Conservation (phyloP, 2,797 vertebrate species). For the Sarcophilus harrisii region DNA sequence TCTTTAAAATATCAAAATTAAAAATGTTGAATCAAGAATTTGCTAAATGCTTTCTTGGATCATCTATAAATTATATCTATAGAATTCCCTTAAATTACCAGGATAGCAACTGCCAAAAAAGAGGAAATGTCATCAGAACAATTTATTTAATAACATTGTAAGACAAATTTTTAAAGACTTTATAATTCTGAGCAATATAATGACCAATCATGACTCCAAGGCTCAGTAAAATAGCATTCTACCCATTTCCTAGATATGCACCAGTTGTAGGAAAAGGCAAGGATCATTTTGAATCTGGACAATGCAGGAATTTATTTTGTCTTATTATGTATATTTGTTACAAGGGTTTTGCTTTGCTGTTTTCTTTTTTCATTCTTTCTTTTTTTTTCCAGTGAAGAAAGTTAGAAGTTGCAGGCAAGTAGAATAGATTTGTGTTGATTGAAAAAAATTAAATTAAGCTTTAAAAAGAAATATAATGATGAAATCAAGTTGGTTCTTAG, state of each 20-base stretch:
- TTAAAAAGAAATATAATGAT: background rate
- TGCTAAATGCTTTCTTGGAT: background rate
- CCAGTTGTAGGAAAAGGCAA: background rate
- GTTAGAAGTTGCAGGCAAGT: background rate
- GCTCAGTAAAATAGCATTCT: background rate
- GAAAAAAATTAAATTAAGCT: background rate
- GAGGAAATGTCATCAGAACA: background rate
- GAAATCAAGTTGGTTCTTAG: background rate
- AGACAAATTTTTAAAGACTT: background rate
- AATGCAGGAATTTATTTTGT: background rate
- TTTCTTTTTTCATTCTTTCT: background rate
- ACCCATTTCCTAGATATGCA: background rate
- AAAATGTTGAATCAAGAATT: background rate
- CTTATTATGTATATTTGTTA: background rate
- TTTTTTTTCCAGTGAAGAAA: background rate
- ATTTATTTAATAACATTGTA: background rate
- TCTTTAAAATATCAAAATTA: background rate
- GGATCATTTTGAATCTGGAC: background rate
- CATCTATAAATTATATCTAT: background rate
- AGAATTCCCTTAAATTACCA: background rate
- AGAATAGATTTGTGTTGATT: background rate
- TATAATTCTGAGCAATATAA: background rate
- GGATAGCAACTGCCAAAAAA: background rate
- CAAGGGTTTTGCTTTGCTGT: background rate
- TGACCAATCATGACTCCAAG: background rate